Evolutionary conservation across 1,140 invertebrate genomes (phyloP), one percentile per base, ranked within the genome.

Genomic region (Liolophura sinensis): DNA sequence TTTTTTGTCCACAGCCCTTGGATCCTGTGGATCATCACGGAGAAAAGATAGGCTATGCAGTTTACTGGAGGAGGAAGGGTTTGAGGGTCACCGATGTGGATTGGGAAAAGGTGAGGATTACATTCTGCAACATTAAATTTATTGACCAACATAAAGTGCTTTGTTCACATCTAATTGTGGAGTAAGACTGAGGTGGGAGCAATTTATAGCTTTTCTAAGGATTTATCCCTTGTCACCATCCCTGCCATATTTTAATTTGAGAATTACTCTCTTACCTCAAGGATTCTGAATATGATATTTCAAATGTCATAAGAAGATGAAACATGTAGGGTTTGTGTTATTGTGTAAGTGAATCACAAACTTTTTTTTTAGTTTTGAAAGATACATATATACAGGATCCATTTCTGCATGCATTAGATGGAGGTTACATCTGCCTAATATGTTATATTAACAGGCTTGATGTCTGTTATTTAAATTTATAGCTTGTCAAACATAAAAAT

Each of bases 21-120:
- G 63, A 63, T 14, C 16, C 27, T 48, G 73, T 73, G 55, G 73
- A 77, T 59, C 66, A 73, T 22, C 70, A 74, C 70, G 76, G 74
- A n/a, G 48, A 65, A 24, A 55, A 64, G 16, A 50, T 77, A 25
- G 68, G 65, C 4, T 76, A 77, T 59, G 63, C 54, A 25, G 70
- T 78, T 15, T 72, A 71, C 60, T 78, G 67, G 65, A 62, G 75
- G 51, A 61, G 52, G 25, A 72, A 72, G 15, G 63, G 62, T 55
- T 56, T 16, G 1, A 54, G 51, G 6, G 58, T 51, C 22, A 51
- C 59, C 18, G 47, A 65, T 20, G 25, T 62, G 9, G 49, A 66
- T 24, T 73, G 72, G 72, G 50, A 65, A 61, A 46, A 24, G 46
- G 71, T 73, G 64, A 16, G 60, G 63, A 7, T 54, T 25, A n/a